phyloP scores from a whole-genome alignment of 2,888 invertebrate genomes.

The Masnerella sp. region DNA sequence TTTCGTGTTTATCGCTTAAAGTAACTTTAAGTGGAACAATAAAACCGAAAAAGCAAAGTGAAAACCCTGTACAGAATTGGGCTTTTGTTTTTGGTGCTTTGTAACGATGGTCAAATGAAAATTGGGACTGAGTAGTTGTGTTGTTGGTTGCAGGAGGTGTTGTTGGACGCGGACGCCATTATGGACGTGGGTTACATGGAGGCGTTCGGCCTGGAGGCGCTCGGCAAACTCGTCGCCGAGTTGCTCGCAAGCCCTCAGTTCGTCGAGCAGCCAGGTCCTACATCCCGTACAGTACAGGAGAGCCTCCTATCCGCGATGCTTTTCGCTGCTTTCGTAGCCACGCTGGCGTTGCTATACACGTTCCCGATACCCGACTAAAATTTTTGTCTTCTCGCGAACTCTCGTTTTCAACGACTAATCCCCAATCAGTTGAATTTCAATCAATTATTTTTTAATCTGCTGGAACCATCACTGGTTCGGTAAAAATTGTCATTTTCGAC shows the following conservation, averaged over 20 bases:
- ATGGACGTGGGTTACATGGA: slow-evolving; percentile 77
- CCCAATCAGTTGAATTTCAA: too few relatives aligned
- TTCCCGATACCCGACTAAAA: slow-evolving; percentile 79
- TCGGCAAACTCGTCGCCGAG: slow-evolving; percentile 73
- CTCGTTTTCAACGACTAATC: slow-evolving; percentile 29
- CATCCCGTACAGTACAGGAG: slow-evolving; percentile 74
- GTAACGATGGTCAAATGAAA: slow-evolving; percentile 42
- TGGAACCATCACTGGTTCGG: too few relatives aligned
- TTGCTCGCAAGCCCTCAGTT: slow-evolving; percentile 68
- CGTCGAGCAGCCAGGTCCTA: slow-evolving; percentile 71
- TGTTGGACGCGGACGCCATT: slow-evolving; percentile 77
- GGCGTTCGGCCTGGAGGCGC: slow-evolving; percentile 75
- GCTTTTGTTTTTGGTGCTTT: slow-evolving; percentile 44
- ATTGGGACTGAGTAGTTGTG: slow-evolving; percentile 77
- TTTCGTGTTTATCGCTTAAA: slow-evolving; percentile 70
- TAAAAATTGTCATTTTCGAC: too few relatives aligned
- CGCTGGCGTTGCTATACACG: slow-evolving; percentile 77
- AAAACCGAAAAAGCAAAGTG: background rate
- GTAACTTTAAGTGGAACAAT: slow-evolving; percentile 19
- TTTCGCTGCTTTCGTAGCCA: slow-evolving; percentile 78
- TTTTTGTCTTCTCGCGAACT: slow-evolving; percentile 29
- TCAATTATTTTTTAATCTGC: too few relatives aligned
- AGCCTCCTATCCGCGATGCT: slow-evolving; percentile 73
- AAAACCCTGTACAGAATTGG: slow-evolving; percentile 26
- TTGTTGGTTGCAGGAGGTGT: slow-evolving; percentile 78